Evolutionary conservation across 1,140 invertebrate species (phyloP), one percentile per base, ranked within the genome.

Genomic region (Ips nitidus): DNA sequence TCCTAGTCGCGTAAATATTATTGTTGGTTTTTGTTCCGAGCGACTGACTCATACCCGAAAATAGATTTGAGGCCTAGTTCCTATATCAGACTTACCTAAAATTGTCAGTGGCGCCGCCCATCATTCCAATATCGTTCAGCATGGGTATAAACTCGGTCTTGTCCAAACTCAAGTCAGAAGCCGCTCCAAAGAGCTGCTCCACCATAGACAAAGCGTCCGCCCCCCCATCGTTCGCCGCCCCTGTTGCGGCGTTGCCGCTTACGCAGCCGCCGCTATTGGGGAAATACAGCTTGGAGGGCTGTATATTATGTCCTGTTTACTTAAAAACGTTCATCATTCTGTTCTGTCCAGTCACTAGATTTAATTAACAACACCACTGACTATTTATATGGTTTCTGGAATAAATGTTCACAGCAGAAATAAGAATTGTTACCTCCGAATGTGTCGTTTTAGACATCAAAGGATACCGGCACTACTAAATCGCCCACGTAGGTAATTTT

Each of bases 231-330:
- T 42, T 42, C 22, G 52, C 63, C 3, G 63, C 52, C 45, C 61
- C 61, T 41, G 45, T 50, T 2, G 41, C 63, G 3, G 22, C 36
- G 40, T 4, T 40, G 63, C 63, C 63, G 60, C 60, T 41, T 40
- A 2, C 60, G 42, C 58, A 60, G 40, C 45, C 22, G 39, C 47
- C 60, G 3, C 8, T 41, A 22, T 38, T 59, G 47, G 47, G 52
- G 53, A 56, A 65, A 65, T 65, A 65, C 63, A 65, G 63, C 40
- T 65, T 65, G 63, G 41, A 65, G 42, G 22, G 22, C 22, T 22
- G 22, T 22, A 22, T 22, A 22, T 22, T 22, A 22, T 22, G 22
- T 22, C 22, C 22, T 22, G 22, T 22, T 22, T 22, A 22, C 22
- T 22, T 22, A 22, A 22, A 22, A 22, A 22, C 22, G 22, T 22